Base-by-base conservation (phyloP, 2,888 invertebrate species). In the Melinaea menophilus region DNA sequence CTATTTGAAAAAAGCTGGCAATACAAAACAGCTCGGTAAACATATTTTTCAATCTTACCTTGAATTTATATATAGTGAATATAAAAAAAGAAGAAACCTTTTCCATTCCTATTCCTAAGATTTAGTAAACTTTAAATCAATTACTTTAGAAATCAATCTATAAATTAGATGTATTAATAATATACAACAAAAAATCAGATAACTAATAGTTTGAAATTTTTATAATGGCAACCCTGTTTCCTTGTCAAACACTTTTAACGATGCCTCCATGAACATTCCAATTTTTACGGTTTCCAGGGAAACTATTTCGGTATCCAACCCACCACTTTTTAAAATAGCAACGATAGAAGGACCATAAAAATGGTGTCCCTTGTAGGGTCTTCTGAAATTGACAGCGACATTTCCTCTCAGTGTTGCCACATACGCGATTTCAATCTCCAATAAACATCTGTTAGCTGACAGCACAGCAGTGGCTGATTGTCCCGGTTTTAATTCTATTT, bases 371-470 rank as follows among this genome's bases (percentile, higher is more conserved):
- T 78, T 78, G 34, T 75, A 68, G 0, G 67, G 47, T 12, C 71
- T 79, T 59, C 73, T 81, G 51, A 76, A 86, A 64, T 89, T 86
- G 0, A 85, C 81, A 0, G 85, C 88, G 1, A 87, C 68, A 65
- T 84, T 80, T 0, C 88, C 88, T 56, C 79, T 73, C 4, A 88
- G 62, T n/a, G 67, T 73, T 9, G 79, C 75, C 34, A 68, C 67
- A 63, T 88, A 82, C 0, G 75, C 65, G 0, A 89, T 73, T 71
- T 87, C 85, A 0, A 87, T 67, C 69, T 85, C 83, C 59, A 89
- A 65, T 68, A 68, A 64, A 2, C 82, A 82, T 47, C 79, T 76
- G 2, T 73, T 84, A 0, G 86, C 86, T 13, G 85, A 76, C 12
- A 88, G 67, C 4, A 82, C 76, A 0, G 87, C 86, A 2, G 79